Percentiles rank a stretch among this genome's conserved stretches.
These are phyloP conservation scores for Agrochola lota DNA, from an alignment of 2,888 invertebrate species.

Conservation along the genomic window DNA sequence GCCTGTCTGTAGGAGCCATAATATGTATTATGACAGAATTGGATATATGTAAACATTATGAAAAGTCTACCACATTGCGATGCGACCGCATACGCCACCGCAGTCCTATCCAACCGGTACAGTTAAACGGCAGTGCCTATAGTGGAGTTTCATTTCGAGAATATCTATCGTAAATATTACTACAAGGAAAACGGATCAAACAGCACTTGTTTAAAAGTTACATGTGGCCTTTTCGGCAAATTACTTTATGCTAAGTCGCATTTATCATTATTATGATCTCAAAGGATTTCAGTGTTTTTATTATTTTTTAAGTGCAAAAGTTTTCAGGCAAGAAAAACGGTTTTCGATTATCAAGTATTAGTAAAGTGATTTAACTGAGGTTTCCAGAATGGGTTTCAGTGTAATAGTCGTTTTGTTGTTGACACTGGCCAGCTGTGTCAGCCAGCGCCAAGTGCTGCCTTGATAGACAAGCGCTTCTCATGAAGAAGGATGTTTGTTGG, in stretches of 20 bases:
- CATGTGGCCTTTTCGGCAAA: neutral
- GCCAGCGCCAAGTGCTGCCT: conserved; percentile 67
- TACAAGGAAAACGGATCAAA: neutral
- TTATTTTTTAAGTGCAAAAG: neutral
- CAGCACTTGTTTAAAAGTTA: neutral
- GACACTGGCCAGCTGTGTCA: conserved; percentile 21
- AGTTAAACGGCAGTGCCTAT: neutral
- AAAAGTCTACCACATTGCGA: too few species aligned
- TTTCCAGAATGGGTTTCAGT: conserved; percentile 40
- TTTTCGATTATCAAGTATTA: conserved; percentile 11
- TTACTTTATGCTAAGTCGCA: too few species aligned
- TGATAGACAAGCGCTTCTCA: conserved; percentile 54
- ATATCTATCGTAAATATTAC: neutral
- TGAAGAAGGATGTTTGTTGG: conserved; percentile 68
- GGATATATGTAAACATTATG: too few species aligned
- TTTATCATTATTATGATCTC: neutral
- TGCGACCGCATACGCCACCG: too few species aligned
- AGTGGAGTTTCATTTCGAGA: neutral
- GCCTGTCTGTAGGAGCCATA: too few species aligned
- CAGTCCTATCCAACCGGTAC: too few species aligned
- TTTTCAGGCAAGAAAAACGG: neutral
- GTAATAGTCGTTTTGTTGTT: conserved; percentile 1
- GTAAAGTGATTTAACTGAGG: neutral
- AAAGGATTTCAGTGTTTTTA: conserved; percentile 26
- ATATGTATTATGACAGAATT: too few species aligned